Evolutionary conservation across 2,888 invertebrate species (phyloP), one percentile per base, ranked within the genome.

Genomic region (Macaria liturata): DNA sequence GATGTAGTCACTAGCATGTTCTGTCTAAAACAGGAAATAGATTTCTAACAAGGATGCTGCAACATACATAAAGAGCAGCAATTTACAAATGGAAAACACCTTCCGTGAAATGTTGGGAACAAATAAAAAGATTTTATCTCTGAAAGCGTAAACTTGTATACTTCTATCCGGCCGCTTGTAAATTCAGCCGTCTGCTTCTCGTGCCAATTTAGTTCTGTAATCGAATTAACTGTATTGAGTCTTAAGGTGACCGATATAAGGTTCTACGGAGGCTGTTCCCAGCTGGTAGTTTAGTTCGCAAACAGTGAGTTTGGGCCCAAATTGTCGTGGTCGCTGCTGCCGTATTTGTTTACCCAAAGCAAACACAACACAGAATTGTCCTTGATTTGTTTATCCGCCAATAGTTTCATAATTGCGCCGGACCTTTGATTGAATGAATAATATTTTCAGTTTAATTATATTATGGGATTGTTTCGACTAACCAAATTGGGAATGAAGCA

Each of bases 301-400:
- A 85, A 86, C 81, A 84, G 76, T 69, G 71, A 75, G 76, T 78
- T 67, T 68, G 69, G 73, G 69, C 71, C 78, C 73, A 80, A 86
- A 85, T 83, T 84, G 84, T 83, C 78, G 82, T 76, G 83, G 84
- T 75, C 78, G 74, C 74, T 74, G 70, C 72, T 71, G 66, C 50
- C 43, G 61, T 67, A 75, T 74, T 79, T 83, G 79, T 75, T 75
- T 76, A 72, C 72, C 60, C 70, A 65, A 54, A 65, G 75, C 71
- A 83, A 81, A 81, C 78, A 83, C 72, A 77, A 77, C 76, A 78
- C 71, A 79, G 69, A 67, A 70, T 72, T 70, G 78, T 75, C 73
- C 75, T 71, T 81, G 81, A 83, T 84, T 84, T 85, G 83, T 83
- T 84, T 81, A 76, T 68, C 64, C 62, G 63, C 62, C 62, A 62